These are phyloP conservation scores for Apus apus DNA, from an alignment of 2,113 vertebrate species.

Conservation along the genomic window DNA sequence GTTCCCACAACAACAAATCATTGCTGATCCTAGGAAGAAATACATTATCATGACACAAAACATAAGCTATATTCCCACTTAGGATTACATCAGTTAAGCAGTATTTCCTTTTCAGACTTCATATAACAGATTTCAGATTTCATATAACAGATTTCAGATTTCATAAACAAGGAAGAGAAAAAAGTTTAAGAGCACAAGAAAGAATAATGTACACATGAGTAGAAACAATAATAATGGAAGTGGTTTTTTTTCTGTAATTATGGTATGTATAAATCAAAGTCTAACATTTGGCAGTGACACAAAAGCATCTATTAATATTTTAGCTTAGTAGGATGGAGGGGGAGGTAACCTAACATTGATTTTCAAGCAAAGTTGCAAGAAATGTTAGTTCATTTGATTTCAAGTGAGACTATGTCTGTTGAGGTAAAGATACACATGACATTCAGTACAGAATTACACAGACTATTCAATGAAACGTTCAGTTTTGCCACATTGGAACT, in stretches of 20 bases:
- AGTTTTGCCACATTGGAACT: not conserved
- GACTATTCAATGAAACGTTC: not conserved
- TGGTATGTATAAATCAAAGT: not conserved
- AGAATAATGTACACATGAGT: not conserved
- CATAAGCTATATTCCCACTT: not conserved
- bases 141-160: not conserved
- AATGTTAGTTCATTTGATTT: not conserved
- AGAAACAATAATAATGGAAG: not conserved
- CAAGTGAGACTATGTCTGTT: not conserved
- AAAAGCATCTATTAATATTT: not conserved
- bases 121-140: not conserved
- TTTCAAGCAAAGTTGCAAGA: not conserved
- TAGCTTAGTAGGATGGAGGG: not conserved
- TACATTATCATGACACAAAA: not conserved
- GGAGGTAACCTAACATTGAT: not conserved
- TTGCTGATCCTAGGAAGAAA: slow-evolving; percentile 90
- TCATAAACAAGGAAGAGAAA: not conserved
- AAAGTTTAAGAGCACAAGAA: not conserved
- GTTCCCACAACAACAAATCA: slow-evolving; percentile 95
- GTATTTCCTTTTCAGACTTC: not conserved
- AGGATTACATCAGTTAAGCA: not conserved
- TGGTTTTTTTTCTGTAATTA: not conserved
- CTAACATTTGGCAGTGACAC: not conserved
- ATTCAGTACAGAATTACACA: not conserved
- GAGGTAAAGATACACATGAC: not conserved